These are phyloP conservation scores for Acanthaster planci DNA, from an alignment of 35 echinoderm and acorn worm genomes.

Conservation along the genomic window DNA sequence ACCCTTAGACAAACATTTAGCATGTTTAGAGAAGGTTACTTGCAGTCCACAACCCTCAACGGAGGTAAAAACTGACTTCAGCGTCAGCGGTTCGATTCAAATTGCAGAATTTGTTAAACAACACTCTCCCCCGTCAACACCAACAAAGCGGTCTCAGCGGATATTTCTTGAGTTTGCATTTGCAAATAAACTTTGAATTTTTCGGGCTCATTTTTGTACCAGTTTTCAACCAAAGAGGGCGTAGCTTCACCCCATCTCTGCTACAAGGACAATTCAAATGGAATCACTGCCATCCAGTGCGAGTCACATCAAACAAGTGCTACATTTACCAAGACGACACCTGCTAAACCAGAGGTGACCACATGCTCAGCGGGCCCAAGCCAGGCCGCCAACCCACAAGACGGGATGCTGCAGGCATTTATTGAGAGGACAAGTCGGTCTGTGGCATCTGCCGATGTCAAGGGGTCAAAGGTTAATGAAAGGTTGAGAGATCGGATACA, in stretches of 20 bases:
- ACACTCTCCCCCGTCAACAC: constrained; percentile 9
- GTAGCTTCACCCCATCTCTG: no score
- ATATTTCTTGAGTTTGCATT: no score
- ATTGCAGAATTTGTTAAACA: no score
- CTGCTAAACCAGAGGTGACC: background rate
- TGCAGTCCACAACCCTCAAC: background rate
- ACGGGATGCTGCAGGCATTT: background rate
- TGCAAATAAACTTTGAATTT: no score
- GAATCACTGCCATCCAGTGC: no score
- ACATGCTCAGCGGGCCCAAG: background rate
- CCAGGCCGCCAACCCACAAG: background rate
- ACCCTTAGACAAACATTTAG: background rate
- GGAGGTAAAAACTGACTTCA: no score
- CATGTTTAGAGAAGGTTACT: background rate
- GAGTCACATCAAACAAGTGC: background rate
- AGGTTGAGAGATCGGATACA: background rate
- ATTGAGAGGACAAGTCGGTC: constrained; percentile 3
- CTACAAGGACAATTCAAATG: no score
- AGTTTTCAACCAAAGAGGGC: no score
- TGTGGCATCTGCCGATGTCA: background rate
- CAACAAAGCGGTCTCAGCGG: background rate
- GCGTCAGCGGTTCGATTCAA: no score
- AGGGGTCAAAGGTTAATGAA: background rate
- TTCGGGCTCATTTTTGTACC: no score
- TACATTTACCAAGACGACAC: background rate